Conservation (phyloP, 2,797 vertebrate genomes). For the Prionace glauca region DNA sequence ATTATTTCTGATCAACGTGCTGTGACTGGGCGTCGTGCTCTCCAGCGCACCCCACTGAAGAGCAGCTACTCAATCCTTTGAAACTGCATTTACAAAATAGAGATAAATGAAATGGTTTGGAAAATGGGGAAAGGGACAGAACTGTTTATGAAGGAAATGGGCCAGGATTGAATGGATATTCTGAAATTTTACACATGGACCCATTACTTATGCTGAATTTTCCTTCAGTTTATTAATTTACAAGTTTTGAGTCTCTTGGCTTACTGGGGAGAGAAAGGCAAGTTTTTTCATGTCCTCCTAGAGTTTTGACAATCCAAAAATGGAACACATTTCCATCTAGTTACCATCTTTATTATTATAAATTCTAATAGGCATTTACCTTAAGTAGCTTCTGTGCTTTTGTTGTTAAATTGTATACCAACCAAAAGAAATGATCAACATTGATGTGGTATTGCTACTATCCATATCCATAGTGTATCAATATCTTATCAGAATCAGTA, state of each 20-base stretch:
- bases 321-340: neutral
- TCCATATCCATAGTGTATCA: neutral
- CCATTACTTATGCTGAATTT: neutral
- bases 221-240: neutral
- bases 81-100: neutral
- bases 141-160: neutral
- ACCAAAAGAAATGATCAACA: neutral
- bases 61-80: neutral
- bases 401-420: neutral
- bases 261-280: neutral
- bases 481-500: neutral
- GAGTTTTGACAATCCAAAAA: neutral
- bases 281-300: neutral
- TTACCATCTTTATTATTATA: neutral
- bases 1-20: neutral
- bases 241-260: neutral
- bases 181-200: neutral
- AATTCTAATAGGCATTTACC: neutral
- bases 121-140: neutral
- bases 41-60: neutral
- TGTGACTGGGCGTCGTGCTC: neutral
- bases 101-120: neutral
- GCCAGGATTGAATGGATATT: neutral
- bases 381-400: conserved; percentile 9
- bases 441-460: neutral